Conservation (phyloP, 64 coral and sea anemone genomes). For the Porites lutea region DNA sequence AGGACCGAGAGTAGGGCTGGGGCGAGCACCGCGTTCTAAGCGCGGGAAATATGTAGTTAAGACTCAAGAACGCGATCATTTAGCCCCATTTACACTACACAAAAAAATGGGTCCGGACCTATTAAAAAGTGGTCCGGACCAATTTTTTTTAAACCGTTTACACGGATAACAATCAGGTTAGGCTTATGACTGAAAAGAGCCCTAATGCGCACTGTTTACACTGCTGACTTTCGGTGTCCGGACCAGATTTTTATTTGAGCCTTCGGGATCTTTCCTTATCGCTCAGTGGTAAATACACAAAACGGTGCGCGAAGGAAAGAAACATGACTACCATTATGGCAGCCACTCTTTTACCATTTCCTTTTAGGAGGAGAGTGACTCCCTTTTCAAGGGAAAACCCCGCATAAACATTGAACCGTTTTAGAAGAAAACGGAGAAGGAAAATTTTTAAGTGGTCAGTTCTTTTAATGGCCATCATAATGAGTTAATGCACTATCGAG, state of each 20-base stretch:
- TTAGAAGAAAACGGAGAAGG: slow-evolving; percentile 39
- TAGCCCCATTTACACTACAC: slow-evolving; percentile 17
- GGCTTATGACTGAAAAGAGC: slow-evolving; percentile 28
- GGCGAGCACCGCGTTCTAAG: no score
- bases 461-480: slow-evolving; percentile 52
- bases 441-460: slow-evolving; percentile 48
- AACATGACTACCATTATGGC: slow-evolving; percentile 40
- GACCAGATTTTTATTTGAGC: slow-evolving; percentile 55
- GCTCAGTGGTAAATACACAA: slow-evolving; percentile 57
- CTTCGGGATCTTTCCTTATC: slow-evolving; percentile 59
- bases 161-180: background rate
- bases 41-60: no score
- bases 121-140: background rate
- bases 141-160: slow-evolving; percentile 11
- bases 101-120: slow-evolving; percentile 3
- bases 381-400: slow-evolving; percentile 48
- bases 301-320: slow-evolving; percentile 43
- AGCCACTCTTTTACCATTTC: slow-evolving; percentile 54
- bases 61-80: no score
- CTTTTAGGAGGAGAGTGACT: slow-evolving; percentile 58
- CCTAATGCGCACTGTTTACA: slow-evolving; percentile 23
- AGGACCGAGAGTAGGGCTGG: no score
- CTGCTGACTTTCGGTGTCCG: slow-evolving; percentile 9
- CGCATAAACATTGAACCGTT: slow-evolving; percentile 46
- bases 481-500: slow-evolving; percentile 41